Conservation (phyloP, 2,888 invertebrate species). For the Furcula furcula region DNA sequence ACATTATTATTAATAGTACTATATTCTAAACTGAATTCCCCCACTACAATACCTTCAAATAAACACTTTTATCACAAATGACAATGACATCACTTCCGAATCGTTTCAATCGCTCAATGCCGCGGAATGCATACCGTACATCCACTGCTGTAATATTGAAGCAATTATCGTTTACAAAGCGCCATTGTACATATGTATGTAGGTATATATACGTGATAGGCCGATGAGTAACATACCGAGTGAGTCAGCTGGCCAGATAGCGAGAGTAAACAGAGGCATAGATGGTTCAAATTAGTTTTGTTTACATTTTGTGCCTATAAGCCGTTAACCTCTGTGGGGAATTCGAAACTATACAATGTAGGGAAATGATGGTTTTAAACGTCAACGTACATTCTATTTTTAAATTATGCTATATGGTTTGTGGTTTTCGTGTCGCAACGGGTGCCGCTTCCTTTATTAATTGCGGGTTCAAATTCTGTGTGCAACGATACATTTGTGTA, state of each 20-base stretch:
- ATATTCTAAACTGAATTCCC: too few relatives aligned
- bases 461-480: too few relatives aligned
- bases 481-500: too few relatives aligned
- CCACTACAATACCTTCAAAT: too few relatives aligned
- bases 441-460: too few relatives aligned
- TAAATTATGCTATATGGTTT: too few relatives aligned
- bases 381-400: too few relatives aligned
- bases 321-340: background rate
- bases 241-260: background rate
- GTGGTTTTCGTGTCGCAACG: too few relatives aligned
- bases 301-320: background rate
- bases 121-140: background rate
- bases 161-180: background rate
- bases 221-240: background rate
- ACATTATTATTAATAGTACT: too few relatives aligned
- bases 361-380: background rate
- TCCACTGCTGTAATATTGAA: background rate
- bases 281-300: background rate
- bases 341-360: background rate
- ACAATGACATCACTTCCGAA: background rate
- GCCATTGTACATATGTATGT: background rate
- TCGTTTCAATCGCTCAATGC: background rate
- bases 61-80: background rate
- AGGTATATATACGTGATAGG: background rate
- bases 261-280: background rate